These are phyloP conservation scores for Corbicula japonica DNA, from an alignment of 2,888 invertebrate species.

Conservation along the genomic window DNA sequence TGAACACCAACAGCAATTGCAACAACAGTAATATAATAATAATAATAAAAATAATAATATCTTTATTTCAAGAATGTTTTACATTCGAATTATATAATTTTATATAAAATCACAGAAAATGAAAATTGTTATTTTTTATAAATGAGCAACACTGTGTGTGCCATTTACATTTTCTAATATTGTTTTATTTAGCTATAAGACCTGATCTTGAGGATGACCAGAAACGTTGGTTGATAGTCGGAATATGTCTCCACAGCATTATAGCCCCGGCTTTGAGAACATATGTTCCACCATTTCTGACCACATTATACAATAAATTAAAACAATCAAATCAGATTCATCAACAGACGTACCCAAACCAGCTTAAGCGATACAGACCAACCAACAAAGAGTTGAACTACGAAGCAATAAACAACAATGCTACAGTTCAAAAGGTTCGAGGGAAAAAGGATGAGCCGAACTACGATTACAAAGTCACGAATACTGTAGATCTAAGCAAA, in stretches of 20 bases:
- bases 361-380: slow-evolving; percentile 6
- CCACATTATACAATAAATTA: slow-evolving; percentile 20
- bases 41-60: no score
- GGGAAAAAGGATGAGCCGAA: not conserved
- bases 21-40: no score
- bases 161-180: no score
- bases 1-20: no score
- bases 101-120: no score
- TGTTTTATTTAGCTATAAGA: slow-evolving; percentile 14
- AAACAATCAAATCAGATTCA: slow-evolving; percentile 22
- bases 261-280: slow-evolving; percentile 47
- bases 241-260: slow-evolving; percentile 51
- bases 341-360: slow-evolving; percentile 22
- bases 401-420: slow-evolving; percentile 51
- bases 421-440: not conserved
- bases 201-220: slow-evolving; percentile 48
- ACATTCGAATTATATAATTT: no score
- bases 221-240: slow-evolving; percentile 59
- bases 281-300: slow-evolving; percentile 16
- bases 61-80: no score
- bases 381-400: slow-evolving; percentile 22
- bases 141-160: no score
- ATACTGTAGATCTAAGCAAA: slow-evolving; percentile 43
- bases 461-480: slow-evolving; percentile 37
- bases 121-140: no score